A percentile compares a stretch with the other conserved stretches of the same genome.
These are phyloP conservation scores for Cerastoderma edule DNA, from an alignment of 2,888 invertebrate species.

Conservation along the genomic window DNA sequence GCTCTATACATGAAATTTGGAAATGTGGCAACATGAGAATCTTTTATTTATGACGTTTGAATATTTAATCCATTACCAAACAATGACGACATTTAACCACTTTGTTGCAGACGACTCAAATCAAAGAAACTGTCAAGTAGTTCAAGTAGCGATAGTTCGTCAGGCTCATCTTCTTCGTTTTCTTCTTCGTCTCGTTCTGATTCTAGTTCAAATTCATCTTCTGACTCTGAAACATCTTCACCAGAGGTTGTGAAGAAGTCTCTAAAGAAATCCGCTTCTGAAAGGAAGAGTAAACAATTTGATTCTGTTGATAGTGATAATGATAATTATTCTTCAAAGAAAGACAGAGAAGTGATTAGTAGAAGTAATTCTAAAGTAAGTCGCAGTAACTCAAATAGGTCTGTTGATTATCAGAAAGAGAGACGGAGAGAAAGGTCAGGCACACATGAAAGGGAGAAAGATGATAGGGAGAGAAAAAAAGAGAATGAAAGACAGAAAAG, in stretches of 20 bases:
- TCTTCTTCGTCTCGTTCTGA: conserved; percentile 62
- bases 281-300: conserved; percentile 20
- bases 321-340: conserved; percentile 36
- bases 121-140: conserved; percentile 48
- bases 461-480: conserved; percentile 44
- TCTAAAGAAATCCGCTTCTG: conserved; percentile 23
- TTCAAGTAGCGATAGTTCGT: conserved; percentile 63
- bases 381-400: conserved; percentile 49
- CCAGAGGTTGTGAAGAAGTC: not conserved
- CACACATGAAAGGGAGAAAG: conserved; percentile 39
- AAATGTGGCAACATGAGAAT: not conserved
- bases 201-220: conserved; percentile 51
- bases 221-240: conserved; percentile 27
- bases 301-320: not conserved
- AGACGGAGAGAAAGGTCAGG: conserved; percentile 30
- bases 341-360: conserved; percentile 4
- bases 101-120: not conserved
- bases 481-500: conserved; percentile 41
- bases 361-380: conserved; percentile 29
- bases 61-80: not conserved
- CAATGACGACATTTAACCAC: no score
- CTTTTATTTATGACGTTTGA: no score
- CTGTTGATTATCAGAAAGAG: conserved; percentile 41
- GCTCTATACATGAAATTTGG: not conserved
- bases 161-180: conserved; percentile 58